Base-by-base conservation (phyloP, 2,797 vertebrate genomes). In the Enteromius fasciolatus region DNA sequence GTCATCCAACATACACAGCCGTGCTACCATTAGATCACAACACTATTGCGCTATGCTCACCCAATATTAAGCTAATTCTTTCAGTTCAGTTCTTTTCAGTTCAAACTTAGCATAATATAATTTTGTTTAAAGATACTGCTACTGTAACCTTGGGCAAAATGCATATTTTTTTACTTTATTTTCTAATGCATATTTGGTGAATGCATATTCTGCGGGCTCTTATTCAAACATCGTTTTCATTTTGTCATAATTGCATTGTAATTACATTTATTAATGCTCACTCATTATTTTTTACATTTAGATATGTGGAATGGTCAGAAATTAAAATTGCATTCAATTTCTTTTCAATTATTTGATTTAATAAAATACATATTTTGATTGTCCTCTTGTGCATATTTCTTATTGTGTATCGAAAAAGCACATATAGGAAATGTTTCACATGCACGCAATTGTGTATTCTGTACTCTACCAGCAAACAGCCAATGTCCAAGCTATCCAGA, bases 181-280 rank as follows among this genome's bases (percentile, higher is more conserved):
- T 66, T 66, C 31, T 11, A 66, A 63, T 31, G 28, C 28, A 31
- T 31, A 59, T 23, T 41, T 18, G n/a, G 15, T 57, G 12, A 31
- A 46, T 41, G 8, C 4, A 17, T 57, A 61, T 61, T 76, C 36
- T 28, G n/a, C 15, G 41, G 36, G 15, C 15, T 44, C 8, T 61
- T 76, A 20, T 76, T 46, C 39, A 76, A 76, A 76, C 9, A 39
- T 39, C 7, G 36, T 39, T 80, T 63, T 72, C 23, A 50, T n/a
- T 48, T n/a, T 23, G 17, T 5, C 28, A 33, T 17, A 0, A 12
- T 61, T 50, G 2, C 57, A 25, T 52, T 23, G n/a, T n/a, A 8
- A 44, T 69, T 41, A 14, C 2, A 80, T 46, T 61, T 39, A 75
- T 39, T 25, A 9, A 33, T 33, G 59, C 39, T 20, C 33, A 2